Conservation (phyloP, 2,797 vertebrate genomes). For the Australoheros facetus region DNA sequence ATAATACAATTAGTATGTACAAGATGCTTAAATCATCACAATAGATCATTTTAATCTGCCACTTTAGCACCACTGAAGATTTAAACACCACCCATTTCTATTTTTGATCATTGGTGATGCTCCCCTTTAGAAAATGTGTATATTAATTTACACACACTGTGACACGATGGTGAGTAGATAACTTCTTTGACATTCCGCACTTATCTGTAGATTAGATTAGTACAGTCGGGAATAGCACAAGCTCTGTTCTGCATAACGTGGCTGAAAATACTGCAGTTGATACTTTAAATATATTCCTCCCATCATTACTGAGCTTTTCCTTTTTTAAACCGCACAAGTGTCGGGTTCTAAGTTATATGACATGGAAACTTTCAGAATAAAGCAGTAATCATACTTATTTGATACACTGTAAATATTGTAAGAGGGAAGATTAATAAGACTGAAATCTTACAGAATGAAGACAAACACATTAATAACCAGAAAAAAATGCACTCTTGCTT, state of each 20-base stretch:
- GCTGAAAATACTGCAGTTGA: slow-evolving; percentile 13
- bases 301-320: slow-evolving; percentile 44
- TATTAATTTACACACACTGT: no score
- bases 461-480: not conserved
- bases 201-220: no score
- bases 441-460: not conserved
- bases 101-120: no score
- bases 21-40: no score
- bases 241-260: slow-evolving; percentile 48
- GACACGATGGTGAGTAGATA: no score
- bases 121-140: no score
- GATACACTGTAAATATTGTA: not conserved
- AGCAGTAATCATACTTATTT: not conserved
- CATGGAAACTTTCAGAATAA: not conserved
- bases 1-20: no score
- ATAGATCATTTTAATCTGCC: no score
- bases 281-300: slow-evolving; percentile 59
- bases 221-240: no score
- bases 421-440: not conserved
- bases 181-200: no score
- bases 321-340: slow-evolving; percentile 16
- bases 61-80: no score
- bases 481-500: not conserved
- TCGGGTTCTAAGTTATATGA: not conserved
- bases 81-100: no score